phyloP scores from a whole-genome alignment of 37 sponge, comb jelly and placozoan genomes.

The Spongilla lacustris region DNA sequence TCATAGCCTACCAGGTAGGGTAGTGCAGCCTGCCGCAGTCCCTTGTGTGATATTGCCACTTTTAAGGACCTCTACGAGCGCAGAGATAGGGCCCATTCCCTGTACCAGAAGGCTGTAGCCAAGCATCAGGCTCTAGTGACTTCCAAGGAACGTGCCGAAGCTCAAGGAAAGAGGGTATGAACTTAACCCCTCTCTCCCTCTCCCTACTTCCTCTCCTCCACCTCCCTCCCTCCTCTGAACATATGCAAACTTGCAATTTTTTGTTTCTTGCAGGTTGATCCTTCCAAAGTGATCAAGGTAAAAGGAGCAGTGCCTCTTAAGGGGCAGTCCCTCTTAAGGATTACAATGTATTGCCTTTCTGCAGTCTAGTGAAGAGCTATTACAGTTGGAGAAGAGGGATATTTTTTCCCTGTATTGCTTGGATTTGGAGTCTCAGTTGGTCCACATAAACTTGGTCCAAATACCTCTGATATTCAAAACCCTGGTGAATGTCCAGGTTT shows the following conservation, averaged over 20 bases:
- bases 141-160: slow-evolving; percentile 47
- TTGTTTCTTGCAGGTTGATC: not conserved
- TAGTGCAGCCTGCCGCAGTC: not conserved
- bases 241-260: not conserved
- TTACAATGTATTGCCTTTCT: not conserved
- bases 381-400: slow-evolving; percentile 64
- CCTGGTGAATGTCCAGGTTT: slow-evolving; percentile 55
- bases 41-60: too few species aligned
- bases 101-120: slow-evolving; percentile 81
- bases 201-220: not conserved
- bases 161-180: slow-evolving; percentile 49
- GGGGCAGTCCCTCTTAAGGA: not conserved
- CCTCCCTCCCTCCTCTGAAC: not conserved
- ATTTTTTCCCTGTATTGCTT: slow-evolving; percentile 81
- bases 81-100: slow-evolving; percentile 77
- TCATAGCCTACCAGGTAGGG: slow-evolving; percentile 53
- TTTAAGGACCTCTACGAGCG: slow-evolving; percentile 79
- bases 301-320: not conserved
- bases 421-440: slow-evolving; percentile 81
- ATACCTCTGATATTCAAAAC: slow-evolving; percentile 54
- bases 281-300: not conserved
- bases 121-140: slow-evolving; percentile 57
- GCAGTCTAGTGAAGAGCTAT: slow-evolving; percentile 50
- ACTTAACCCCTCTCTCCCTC: not conserved
- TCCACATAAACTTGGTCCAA: slow-evolving; percentile 76